phyloP scores from a whole-genome alignment of 2,113 vertebrate species.

The Ploceus nigricollis region DNA sequence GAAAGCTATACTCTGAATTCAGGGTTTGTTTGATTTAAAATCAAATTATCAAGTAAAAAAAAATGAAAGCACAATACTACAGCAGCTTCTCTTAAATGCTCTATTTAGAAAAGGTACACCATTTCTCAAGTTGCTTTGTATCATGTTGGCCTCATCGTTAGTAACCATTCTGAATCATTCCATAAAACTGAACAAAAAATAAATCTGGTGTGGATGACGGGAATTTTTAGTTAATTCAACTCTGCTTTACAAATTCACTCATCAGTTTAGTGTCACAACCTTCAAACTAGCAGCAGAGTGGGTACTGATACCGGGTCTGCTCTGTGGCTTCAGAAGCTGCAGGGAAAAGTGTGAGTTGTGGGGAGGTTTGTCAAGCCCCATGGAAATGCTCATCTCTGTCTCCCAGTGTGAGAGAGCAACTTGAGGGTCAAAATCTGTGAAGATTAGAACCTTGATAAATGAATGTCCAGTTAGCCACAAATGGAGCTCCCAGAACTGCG shows the following conservation, averaged over 20 bases:
- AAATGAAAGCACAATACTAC: neutral
- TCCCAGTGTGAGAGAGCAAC: neutral
- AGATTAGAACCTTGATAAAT: neutral
- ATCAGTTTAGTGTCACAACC: neutral
- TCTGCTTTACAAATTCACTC: neutral
- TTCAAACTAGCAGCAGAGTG: neutral
- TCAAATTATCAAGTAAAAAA: neutral
- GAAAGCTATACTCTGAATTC: neutral
- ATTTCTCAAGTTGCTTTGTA: neutral
- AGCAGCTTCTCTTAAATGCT: neutral
- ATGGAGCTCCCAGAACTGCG: neutral
- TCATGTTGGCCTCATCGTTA: neutral
- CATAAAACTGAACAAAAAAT: neutral
- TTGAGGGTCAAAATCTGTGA: neutral
- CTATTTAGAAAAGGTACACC: neutral
- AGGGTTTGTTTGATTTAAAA: neutral
- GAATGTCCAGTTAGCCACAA: neutral
- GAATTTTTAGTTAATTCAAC: neutral
- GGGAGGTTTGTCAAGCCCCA: neutral
- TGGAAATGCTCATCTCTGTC: neutral
- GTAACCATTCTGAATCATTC: neutral
- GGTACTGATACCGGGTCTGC: fast-evolving
- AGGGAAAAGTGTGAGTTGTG: neutral
- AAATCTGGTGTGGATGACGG: neutral
- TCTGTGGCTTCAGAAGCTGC: neutral